A percentile compares a stretch with the other conserved stretches of the same genome.
These are phyloP conservation scores for Noctuana brunneofusca DNA, from an alignment of 2,888 invertebrate species.

Conservation along the genomic window DNA sequence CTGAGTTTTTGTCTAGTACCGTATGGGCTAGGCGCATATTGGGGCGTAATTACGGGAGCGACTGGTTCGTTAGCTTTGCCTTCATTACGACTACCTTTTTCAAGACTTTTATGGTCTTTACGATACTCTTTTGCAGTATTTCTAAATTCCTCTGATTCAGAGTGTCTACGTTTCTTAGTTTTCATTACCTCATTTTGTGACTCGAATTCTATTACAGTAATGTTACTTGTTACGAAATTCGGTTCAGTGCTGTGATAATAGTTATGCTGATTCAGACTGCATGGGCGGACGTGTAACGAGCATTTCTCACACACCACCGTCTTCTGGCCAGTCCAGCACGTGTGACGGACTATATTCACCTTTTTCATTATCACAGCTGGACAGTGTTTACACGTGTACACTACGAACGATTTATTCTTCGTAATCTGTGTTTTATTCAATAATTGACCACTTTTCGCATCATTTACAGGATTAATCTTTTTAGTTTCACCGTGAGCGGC, in stretches of 20 bases:
- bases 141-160: not conserved
- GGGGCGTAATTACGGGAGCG: not conserved
- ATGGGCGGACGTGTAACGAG: slow-evolving; percentile 18
- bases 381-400: slow-evolving; percentile 38
- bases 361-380: slow-evolving; percentile 29
- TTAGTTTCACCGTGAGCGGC: slow-evolving; percentile 14
- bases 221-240: slow-evolving; percentile 24
- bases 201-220: slow-evolving; percentile 13
- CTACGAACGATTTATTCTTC: not conserved
- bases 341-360: slow-evolving; percentile 22
- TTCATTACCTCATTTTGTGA: not conserved
- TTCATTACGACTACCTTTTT: not conserved
- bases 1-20: slow-evolving; percentile 1
- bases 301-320: slow-evolving; percentile 34
- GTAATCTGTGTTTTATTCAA: not conserved
- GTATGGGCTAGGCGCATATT: not conserved
- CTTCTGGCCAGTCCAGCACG: not conserved
- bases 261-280: slow-evolving; percentile 15
- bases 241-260: slow-evolving; percentile 29
- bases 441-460: not conserved
- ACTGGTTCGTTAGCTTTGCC: not conserved
- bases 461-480: not conserved
- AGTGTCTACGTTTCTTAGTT: not conserved
- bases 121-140: not conserved
- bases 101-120: not conserved